Conservation (phyloP, 2,797 vertebrate genomes). For the Menidia menidia region DNA sequence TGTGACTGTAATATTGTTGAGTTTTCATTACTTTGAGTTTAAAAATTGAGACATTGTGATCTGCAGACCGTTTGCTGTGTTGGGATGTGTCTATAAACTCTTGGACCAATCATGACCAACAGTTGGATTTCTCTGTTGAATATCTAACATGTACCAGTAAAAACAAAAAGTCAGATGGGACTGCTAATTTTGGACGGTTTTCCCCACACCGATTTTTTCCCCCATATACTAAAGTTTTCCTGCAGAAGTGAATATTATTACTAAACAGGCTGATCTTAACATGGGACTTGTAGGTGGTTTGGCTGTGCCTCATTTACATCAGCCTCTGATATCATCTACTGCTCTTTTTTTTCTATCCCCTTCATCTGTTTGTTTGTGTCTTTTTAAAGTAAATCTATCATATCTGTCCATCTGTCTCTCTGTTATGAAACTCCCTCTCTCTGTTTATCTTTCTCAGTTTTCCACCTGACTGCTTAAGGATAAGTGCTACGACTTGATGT, state of each 20-base stretch:
- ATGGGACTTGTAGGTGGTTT: slow-evolving; percentile 38
- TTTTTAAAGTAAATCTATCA: slow-evolving; percentile 23
- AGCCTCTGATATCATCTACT: slow-evolving; percentile 49
- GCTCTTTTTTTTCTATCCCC: slow-evolving; percentile 26
- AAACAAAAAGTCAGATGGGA: no score
- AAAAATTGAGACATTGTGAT: not conserved
- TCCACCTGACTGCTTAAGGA: slow-evolving; percentile 46
- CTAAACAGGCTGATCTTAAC: slow-evolving; percentile 52
- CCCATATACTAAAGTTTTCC: slow-evolving; percentile 48
- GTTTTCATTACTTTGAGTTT: not conserved
- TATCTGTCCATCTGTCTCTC: slow-evolving; percentile 26
- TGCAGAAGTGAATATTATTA: slow-evolving; percentile 46
- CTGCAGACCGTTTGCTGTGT: not conserved
- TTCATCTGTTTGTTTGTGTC: slow-evolving; percentile 24
- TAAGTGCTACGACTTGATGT: slow-evolving; percentile 50
- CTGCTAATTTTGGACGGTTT: not conserved
- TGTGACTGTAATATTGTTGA: not conserved
- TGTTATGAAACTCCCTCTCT: slow-evolving; percentile 34
- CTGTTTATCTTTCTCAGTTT: slow-evolving; percentile 48
- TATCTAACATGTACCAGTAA: no score
- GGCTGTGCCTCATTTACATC: slow-evolving; percentile 47
- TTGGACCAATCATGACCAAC: no score
- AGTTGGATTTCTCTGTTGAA: no score
- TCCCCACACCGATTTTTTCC: slow-evolving; percentile 36
- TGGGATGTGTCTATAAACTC: no score